Evolutionary conservation across 1,140 invertebrate genomes (phyloP).

Genomic region (Neuroterus valhalla): DNA sequence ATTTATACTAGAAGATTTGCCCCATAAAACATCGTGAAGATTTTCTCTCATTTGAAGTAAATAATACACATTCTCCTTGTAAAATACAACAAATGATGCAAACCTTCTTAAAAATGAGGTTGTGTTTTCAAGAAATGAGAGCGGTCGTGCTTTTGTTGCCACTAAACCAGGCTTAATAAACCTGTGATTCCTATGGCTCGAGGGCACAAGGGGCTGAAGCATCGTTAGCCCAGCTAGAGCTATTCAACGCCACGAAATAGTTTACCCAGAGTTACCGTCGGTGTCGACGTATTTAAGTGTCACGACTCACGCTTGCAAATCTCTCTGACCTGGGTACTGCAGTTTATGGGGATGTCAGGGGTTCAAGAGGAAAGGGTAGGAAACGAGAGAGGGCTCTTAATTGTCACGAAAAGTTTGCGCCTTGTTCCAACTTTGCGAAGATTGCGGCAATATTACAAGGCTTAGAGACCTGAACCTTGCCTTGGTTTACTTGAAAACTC

Average conservation of each 20-base stretch:
- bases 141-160: constrained; percentile 6
- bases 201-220: constrained; percentile 43
- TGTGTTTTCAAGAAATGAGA: not conserved
- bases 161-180: constrained; percentile 50
- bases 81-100: constrained; percentile 4
- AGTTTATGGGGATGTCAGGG: not conserved
- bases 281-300: constrained; percentile 57
- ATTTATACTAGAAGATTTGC: too few relatives aligned
- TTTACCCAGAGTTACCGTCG: constrained; percentile 50
- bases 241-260: constrained; percentile 56
- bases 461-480: not conserved
- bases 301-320: constrained; percentile 39
- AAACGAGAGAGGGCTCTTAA: constrained; percentile 15
- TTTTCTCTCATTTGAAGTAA: not conserved
- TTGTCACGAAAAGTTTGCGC: constrained; percentile 32
- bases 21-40: too few relatives aligned
- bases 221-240: constrained; percentile 53
- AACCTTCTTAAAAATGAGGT: not conserved
- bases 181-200: constrained; percentile 43
- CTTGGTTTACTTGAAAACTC: constrained; percentile 17
- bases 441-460: constrained; percentile 29
- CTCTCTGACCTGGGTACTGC: not conserved
- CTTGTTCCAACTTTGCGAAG: constrained; percentile 19
- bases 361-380: not conserved
- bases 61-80: not conserved